A percentile compares a stretch with the other conserved stretches of the same genome.
Conservation (phyloP, 2,113 vertebrate genomes). For the Podarcis cretensis region DNA sequence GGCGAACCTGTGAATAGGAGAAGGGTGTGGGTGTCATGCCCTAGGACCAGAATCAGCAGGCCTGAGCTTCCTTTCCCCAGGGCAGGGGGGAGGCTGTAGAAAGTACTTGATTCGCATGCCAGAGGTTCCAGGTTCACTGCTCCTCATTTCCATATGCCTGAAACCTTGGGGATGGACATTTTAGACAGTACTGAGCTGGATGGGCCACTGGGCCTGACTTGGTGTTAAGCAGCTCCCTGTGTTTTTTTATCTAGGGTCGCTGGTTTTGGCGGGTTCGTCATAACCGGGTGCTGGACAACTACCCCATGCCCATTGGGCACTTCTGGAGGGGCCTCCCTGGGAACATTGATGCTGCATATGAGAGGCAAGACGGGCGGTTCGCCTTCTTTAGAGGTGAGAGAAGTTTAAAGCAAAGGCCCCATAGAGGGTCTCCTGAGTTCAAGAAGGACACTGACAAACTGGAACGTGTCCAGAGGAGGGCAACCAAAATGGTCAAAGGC, state of each 20-base stretch:
- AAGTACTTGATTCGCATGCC: too few species aligned
- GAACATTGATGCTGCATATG: constrained; percentile 91
- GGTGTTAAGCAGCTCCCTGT: background rate
- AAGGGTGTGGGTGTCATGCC: background rate
- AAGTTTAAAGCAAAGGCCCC: too few species aligned
- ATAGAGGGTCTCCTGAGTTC: background rate
- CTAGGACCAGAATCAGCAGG: background rate
- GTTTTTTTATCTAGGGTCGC: constrained; percentile 76
- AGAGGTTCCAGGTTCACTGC: too few species aligned
- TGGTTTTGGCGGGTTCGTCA: constrained; percentile 97
- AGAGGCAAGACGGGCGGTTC: constrained; percentile 92
- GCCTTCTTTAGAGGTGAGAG: constrained; percentile 94
- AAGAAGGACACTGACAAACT: too few species aligned
- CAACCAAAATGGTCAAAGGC: too few species aligned
- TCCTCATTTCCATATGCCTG: too few species aligned
- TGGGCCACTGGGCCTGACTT: background rate
- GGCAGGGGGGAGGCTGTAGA: too few species aligned
- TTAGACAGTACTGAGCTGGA: too few species aligned
- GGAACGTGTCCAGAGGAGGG: too few species aligned
- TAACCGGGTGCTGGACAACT: constrained; percentile 93
- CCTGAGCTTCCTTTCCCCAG: background rate
- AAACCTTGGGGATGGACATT: too few species aligned
- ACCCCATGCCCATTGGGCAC: constrained; percentile 94
- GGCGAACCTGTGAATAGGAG: background rate
- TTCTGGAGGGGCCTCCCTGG: constrained; percentile 93